Base-by-base conservation (phyloP, 1,140 invertebrate genomes). In the Thereuonema tuberculata region DNA sequence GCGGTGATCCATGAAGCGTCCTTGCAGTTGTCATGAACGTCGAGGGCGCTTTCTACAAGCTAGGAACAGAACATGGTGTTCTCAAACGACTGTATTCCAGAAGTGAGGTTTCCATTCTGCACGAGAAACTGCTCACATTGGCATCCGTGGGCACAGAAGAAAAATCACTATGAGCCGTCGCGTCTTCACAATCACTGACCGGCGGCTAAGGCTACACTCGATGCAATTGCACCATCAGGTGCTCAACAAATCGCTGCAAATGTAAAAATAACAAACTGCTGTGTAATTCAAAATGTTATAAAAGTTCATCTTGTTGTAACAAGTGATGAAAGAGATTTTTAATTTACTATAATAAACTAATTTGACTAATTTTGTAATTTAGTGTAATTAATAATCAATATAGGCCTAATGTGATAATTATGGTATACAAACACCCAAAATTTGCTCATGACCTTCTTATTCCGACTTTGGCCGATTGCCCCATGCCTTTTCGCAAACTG, bases 251-350 rank as follows among this genome's bases (percentile, higher is more conserved):
- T 9, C 5, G 5, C 25, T 52, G 20, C 49, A 52, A 5, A 52
- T 5, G 20, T 5, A 21, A 9, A 21, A 21, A 25, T 52, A 52
- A 52, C 49, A 52, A 52, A 23, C 20, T 52, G 20, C 20, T 52
- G 25, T 52, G 49, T 52, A 52, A 52, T 52, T 52, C 49, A 21
- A 52, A 52, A 5, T 52, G 49, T 25, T 20, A 52, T 52, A 52
- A 5, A 52, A 52, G n/a, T 14, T 46, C n/a, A 46, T 46, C 43
- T 46, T 46, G 43, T 46, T 46, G 43, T 46, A 46, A 46, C 43
- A 46, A 46, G n/a, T 46, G 43, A 46, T 46, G 14, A 14, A 14
- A 46, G 43, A 14, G 43, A 14, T 46, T 46, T 14, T 14, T 14
- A 46, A 46, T 46, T 46, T 46, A 46, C n/a, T n/a, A n/a, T n/a